Base-by-base conservation (phyloP, 1,140 invertebrate genomes). In the Notospermus geniculatus region DNA sequence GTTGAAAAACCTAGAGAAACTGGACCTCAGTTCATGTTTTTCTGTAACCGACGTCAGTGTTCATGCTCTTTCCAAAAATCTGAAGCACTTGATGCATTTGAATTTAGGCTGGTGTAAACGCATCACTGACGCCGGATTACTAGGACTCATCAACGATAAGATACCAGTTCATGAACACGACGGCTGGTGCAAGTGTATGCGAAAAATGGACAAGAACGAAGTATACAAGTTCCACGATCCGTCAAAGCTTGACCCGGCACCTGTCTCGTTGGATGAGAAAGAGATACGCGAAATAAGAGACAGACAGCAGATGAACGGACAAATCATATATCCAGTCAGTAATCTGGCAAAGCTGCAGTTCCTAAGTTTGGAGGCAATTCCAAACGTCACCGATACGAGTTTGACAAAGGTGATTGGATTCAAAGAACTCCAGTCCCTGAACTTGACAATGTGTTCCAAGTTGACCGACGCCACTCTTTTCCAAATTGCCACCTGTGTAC, bases 301-400 rank as follows among this genome's bases (percentile, higher is more conserved):
- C 72, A 84, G 83, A n/a, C 43, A 60, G 71, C 73, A 56, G 73
- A 79, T 68, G 82, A 82, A 82, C 80, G 27, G 78, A 79, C 22
- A 72, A 28, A 80, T 80, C n/a, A n/a, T n/a, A 7, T 86, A 84
- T 69, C 86, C 85, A 15, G 79, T 90, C 50, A 83, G 82, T 23
- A 80, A 72, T 23, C 63, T 79, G 46, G 60, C 57, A 60, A 70
- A 84, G 17, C 77, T 90, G 2, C 80, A 71, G 59, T 78, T 84
- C 41, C 76, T 90, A 2, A 85, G 89, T 73, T 73, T 90, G 5
- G 84, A 85, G 52, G 84, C 84, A 1, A 90, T 89, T 71, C 87
- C 86, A 64, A 85, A 83, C 70, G 85, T 90, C 15, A 88, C 87
- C 30, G 88, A 90, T 80, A 84, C 88, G 2, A 88, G 88, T 63